Evolutionary conservation across 1,140 invertebrate genomes (phyloP).

Genomic region (Lasioglossum albipes): DNA sequence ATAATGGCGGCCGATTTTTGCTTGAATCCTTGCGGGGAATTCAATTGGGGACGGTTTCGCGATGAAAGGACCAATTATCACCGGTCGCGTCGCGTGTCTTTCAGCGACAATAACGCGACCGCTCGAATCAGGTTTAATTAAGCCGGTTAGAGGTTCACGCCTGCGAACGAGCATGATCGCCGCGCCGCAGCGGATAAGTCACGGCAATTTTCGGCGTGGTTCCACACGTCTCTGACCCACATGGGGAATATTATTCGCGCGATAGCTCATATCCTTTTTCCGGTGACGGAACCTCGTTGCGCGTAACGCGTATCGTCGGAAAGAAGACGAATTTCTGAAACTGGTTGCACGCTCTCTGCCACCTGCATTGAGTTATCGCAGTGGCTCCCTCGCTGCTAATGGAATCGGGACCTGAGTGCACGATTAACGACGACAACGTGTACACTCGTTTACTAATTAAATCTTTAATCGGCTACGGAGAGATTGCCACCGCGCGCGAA

Average conservation of each 20-base stretch:
- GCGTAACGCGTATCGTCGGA: conserved; percentile 47
- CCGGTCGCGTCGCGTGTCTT: conserved; percentile 21
- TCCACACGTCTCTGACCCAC: conserved; percentile 19
- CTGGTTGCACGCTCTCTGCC: not conserved
- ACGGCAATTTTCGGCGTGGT: conserved; percentile 31
- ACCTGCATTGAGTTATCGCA: conserved; percentile 1
- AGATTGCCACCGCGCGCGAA: not conserved
- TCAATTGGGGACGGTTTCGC: conserved; percentile 15
- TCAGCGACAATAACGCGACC: conserved; percentile 6
- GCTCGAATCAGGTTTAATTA: conserved; percentile 45
- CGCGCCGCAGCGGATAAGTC: conserved; percentile 42
- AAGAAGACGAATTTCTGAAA: conserved; percentile 41
- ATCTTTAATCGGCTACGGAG: not conserved
- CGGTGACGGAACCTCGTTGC: conserved; percentile 53
- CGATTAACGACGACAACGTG: not conserved
- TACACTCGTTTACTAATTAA: conserved; percentile 18
- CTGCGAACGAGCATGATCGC: conserved; percentile 43
- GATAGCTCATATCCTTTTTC: conserved; percentile 41
- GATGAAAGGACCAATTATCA: conserved; percentile 48
- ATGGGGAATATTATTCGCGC: conserved; percentile 15
- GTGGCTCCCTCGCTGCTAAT: not conserved
- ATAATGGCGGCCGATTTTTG: not conserved
- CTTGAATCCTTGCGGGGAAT: not conserved
- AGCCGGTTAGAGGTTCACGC: conserved; percentile 39
- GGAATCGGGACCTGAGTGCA: not conserved